Percentiles rank a stretch among this genome's conserved stretches.
phyloP scores from a whole-genome alignment of 2,888 invertebrate genomes.

The Rhagophthalmus giganteus region DNA sequence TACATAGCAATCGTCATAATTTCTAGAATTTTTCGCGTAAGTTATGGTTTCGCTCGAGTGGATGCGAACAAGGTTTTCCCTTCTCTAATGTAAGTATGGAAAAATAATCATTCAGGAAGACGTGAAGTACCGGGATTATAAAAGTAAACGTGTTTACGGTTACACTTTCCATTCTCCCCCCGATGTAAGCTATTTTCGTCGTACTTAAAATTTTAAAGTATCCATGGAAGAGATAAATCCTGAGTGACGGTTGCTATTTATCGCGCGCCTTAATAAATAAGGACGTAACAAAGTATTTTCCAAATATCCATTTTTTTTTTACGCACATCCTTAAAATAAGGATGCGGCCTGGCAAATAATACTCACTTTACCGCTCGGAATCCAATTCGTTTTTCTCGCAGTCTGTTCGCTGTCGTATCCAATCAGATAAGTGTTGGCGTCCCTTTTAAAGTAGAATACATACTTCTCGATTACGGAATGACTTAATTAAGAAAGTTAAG shows the following conservation, averaged over 20 bases:
- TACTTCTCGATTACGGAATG: conserved; percentile 34
- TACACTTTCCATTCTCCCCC: neutral
- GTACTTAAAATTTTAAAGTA: conserved; percentile 12
- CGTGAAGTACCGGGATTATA: no score
- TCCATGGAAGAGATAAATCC: conserved; percentile 12
- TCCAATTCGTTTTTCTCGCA: conserved; percentile 9
- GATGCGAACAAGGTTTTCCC: no score
- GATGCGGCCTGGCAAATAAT: conserved; percentile 11
- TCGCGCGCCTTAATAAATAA: conserved; percentile 17
- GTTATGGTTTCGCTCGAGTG: no score
- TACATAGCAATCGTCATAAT: no score
- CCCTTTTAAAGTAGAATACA: conserved; percentile 30
- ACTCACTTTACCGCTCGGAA: conserved; percentile 6
- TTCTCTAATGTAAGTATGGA: no score
- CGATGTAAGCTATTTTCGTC: conserved; percentile 2
- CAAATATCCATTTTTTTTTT: conserved; percentile 6
- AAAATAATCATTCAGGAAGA: no score
- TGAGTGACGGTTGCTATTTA: conserved; percentile 19
- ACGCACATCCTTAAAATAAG: neutral
- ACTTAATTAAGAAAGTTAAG: conserved; percentile 37
- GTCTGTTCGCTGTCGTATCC: conserved; percentile 18
- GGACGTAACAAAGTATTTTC: conserved; percentile 8
- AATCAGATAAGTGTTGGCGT: conserved; percentile 32
- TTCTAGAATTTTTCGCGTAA: no score
- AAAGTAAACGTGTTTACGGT: neutral